Evolutionary conservation across 2,888 invertebrate genomes (phyloP).

Genomic region (Rhodophaea formosa): DNA sequence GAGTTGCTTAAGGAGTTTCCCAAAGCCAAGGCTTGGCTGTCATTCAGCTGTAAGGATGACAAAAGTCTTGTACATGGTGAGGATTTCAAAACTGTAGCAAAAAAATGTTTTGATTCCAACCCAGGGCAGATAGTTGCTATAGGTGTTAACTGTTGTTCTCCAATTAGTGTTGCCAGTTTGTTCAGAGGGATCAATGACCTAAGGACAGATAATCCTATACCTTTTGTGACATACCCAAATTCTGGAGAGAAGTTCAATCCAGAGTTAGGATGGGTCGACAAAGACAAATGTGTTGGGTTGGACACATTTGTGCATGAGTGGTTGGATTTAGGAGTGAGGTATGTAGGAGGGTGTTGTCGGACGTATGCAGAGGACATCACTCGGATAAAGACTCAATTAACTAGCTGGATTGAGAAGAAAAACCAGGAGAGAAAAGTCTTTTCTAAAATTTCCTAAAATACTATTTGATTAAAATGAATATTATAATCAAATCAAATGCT

Average conservation of each 20-base stretch:
- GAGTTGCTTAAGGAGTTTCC: slow-evolving; percentile 89
- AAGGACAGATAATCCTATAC: slow-evolving; percentile 65
- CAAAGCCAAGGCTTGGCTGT: slow-evolving; percentile 90
- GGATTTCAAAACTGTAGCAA: slow-evolving; percentile 84
- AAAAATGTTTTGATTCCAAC: slow-evolving; percentile 84
- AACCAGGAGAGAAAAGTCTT: not conserved
- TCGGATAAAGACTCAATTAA: slow-evolving; percentile 71
- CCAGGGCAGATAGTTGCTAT: slow-evolving; percentile 85
- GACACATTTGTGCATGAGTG: slow-evolving; percentile 87
- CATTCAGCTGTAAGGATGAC: slow-evolving; percentile 89
- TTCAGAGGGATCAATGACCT: slow-evolving; percentile 56
- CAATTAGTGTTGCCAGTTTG: slow-evolving; percentile 53
- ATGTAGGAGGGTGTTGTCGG: slow-evolving; percentile 95
- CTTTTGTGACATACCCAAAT: slow-evolving; percentile 94
- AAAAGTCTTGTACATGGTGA: slow-evolving; percentile 87
- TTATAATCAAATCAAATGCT: too few relatives aligned
- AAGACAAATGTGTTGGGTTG: slow-evolving; percentile 83
- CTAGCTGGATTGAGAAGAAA: slow-evolving; percentile 41
- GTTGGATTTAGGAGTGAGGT: slow-evolving; percentile 88
- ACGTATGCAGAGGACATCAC: slow-evolving; percentile 89
- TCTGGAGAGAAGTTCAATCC: slow-evolving; percentile 90
- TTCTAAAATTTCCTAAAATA: not conserved
- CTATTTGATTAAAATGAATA: not conserved
- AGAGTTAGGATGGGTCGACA: slow-evolving; percentile 83
- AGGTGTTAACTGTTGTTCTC: slow-evolving; percentile 91